Evolutionary conservation across 64 coral and sea anemone species (phyloP), one percentile per base, ranked within the genome.

Genomic region (Trachythela sp.): DNA sequence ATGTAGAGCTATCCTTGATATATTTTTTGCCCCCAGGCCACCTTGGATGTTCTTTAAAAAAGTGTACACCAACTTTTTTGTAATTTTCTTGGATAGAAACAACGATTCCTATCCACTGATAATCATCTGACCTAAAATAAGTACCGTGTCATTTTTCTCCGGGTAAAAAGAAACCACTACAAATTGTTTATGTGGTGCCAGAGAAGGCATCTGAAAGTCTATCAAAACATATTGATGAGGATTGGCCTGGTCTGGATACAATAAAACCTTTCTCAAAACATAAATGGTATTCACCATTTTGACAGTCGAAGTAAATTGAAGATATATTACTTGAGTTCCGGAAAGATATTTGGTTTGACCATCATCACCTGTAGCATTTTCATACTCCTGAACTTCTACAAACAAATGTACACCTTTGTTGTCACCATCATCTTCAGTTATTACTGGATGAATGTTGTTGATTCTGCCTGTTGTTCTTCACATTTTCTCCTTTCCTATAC

Each of bases 31-130:
- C 80, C 72, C 67, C 87, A 54, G 88, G 87, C 87, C 92, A 93
- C 36, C 92, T 93, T 86, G 92, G 92, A 89, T 93, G 92, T 89
- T 93, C 60, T 36, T 93, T 93, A 20, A 93, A 89, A 83, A 93
- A 93, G 40, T 86, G 59, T 22, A 93, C n/a, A 39, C 87, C 87
- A 75, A 93, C 92, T 31, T 39, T 93, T 43, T 89, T 93, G 6
- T 93, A 83, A 83, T 86, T 34, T n/a, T 86, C 26, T 85, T 89
- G 87, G 15, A 93, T 87, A 86, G 60, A 59, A 59, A 89, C 51
- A 26, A 90, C 85, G 35, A 77, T 86, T 42, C 36, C 84, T 11
- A 93, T 39, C 92, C 92, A 93, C 70, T 93, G 80, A 49, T 48
- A 39, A 86, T 83, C 92, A 89, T 80, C 37, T 93, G 83, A 29